Evolutionary conservation across 2,888 invertebrate genomes (phyloP).

Genomic region (Dryobotodes eremita): DNA sequence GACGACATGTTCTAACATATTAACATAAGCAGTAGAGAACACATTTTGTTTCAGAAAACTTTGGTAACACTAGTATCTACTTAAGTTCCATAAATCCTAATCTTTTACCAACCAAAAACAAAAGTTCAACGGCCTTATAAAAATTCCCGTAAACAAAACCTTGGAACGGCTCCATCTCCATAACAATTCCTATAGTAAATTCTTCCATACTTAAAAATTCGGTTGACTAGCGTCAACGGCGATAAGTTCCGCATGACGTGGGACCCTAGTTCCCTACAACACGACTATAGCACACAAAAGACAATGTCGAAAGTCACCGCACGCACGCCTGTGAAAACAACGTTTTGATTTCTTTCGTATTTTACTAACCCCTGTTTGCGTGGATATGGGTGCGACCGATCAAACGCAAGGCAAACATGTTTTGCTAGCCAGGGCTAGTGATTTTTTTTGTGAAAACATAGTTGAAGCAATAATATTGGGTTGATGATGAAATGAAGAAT

Average conservation of each 20-base stretch:
- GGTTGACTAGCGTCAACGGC: constrained; percentile 60
- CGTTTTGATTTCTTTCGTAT: constrained; percentile 75
- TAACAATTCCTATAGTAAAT: constrained; percentile 36
- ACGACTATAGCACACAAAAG: constrained; percentile 59
- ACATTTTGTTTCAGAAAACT: too few relatives aligned
- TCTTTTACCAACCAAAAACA: background rate
- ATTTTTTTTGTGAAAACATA: constrained; percentile 19
- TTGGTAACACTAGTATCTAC: background rate
- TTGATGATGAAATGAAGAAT: background rate
- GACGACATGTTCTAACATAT: background rate
- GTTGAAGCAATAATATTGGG: background rate
- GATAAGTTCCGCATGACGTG: constrained; percentile 66
- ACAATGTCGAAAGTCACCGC: constrained; percentile 65
- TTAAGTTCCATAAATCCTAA: background rate
- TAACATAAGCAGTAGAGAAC: background rate
- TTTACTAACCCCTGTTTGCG: constrained; percentile 79
- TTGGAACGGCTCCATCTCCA: constrained; percentile 30
- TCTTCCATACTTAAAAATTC: constrained; percentile 46
- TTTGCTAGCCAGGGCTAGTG: constrained; percentile 41
- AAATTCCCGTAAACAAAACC: constrained; percentile 16
- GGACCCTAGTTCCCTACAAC: constrained; percentile 53
- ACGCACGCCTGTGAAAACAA: constrained; percentile 73
- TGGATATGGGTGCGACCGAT: constrained; percentile 78
- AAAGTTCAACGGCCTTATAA: background rate
- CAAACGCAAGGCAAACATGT: constrained; percentile 77